Percentiles rank a stretch among this genome's conserved stretches.
Evolutionary conservation across 2,797 vertebrate genomes (phyloP).

Genomic region (Rhabdophis nuchalis): DNA sequence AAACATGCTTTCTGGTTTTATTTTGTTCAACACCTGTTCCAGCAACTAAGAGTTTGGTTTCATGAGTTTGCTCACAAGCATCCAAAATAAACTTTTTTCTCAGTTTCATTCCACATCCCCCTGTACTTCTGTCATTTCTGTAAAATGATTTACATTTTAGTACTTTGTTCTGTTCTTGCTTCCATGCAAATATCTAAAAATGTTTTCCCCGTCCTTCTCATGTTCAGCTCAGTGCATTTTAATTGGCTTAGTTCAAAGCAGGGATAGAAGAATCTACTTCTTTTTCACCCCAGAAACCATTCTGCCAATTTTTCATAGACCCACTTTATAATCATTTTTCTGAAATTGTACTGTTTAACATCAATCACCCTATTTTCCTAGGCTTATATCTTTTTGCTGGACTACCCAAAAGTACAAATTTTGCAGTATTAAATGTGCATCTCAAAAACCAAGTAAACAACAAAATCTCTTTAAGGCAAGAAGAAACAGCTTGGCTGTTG

Average conservation of each 20-base stretch:
- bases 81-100: slow-evolving; percentile 38
- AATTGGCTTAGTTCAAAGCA: background rate
- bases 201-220: background rate
- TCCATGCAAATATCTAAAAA: slow-evolving; percentile 7
- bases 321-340: background rate
- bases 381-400: background rate
- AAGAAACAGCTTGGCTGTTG: background rate
- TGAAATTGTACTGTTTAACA: background rate
- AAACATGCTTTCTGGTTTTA: background rate
- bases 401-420: background rate
- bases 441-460: background rate
- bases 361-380: background rate
- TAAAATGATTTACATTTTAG: background rate
- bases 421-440: background rate
- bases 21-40: slow-evolving; percentile 44
- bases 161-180: background rate
- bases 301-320: background rate
- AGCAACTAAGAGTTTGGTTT: background rate
- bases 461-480: background rate
- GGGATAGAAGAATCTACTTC: background rate
- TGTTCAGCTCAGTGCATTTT: background rate
- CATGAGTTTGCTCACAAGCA: slow-evolving; percentile 33
- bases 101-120: slow-evolving; percentile 46
- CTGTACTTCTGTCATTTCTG: background rate
- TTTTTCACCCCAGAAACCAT: background rate